phyloP scores from a whole-genome alignment of 2,113 vertebrate species.

The Chaetops frenatus region DNA sequence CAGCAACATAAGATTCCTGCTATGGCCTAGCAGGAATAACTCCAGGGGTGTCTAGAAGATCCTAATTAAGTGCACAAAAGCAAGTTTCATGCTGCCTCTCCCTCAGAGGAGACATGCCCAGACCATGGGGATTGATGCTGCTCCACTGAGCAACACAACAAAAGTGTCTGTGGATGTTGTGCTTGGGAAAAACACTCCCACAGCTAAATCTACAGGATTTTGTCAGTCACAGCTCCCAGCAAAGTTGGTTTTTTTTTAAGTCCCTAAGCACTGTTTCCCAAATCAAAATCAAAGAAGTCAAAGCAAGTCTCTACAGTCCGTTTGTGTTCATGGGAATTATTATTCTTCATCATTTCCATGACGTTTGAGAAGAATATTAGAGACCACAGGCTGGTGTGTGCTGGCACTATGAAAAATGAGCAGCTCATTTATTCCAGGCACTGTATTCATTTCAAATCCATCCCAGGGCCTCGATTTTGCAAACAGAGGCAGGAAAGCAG shows the following conservation, averaged over 20 bases:
- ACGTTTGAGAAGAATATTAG: neutral
- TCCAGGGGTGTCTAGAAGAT: neutral
- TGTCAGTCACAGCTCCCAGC: neutral
- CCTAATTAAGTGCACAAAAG: neutral
- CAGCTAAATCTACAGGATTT: neutral
- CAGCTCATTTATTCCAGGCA: slow-evolving; percentile 5
- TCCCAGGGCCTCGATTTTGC: neutral
- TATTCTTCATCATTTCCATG: neutral
- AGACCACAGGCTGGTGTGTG: neutral
- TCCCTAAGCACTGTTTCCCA: neutral
- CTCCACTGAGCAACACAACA: neutral
- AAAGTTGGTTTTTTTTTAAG: neutral
- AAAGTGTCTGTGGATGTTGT: neutral
- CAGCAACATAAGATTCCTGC: neutral
- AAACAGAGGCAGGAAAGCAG: neutral
- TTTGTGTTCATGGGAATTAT: neutral
- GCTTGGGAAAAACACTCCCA: neutral
- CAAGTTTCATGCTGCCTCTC: neutral
- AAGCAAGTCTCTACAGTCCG: neutral
- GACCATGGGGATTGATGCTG: neutral
- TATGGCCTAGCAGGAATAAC: neutral
- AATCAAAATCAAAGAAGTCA: neutral
- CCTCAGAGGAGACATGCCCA: neutral
- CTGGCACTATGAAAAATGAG: neutral
- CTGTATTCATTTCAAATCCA: neutral